phyloP scores from a whole-genome alignment of 2,888 invertebrate species.

The Euproctis similis region DNA sequence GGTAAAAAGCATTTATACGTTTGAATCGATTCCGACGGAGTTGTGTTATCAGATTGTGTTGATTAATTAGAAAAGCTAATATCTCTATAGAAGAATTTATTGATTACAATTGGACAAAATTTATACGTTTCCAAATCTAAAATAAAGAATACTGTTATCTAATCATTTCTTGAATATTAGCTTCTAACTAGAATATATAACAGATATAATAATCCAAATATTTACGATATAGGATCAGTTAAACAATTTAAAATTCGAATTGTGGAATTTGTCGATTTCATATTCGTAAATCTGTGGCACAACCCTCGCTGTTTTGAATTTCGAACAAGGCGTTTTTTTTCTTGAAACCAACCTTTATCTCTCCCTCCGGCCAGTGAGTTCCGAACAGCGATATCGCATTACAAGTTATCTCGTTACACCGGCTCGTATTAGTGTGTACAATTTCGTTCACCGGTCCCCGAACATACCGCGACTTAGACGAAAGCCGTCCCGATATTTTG shows the following conservation, averaged over 20 bases:
- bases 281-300: constrained; percentile 42
- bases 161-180: no score
- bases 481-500: constrained; percentile 53
- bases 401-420: constrained; percentile 65
- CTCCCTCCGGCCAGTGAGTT: constrained; percentile 55
- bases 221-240: no score
- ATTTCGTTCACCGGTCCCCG: constrained; percentile 18
- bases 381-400: constrained; percentile 67
- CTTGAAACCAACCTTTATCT: constrained; percentile 60
- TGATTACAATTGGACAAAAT: no score
- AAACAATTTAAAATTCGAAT: constrained; percentile 35
- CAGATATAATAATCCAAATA: no score
- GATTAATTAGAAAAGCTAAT: no score
- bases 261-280: constrained; percentile 41
- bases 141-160: no score
- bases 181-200: no score
- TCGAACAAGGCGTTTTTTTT: constrained; percentile 49
- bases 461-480: constrained; percentile 19
- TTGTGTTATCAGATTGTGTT: no score
- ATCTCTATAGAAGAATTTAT: no score
- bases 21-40: constrained; percentile 12
- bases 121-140: no score
- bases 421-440: constrained; percentile 42
- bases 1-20: constrained; percentile 18
- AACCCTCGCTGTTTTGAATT: constrained; percentile 58